phyloP scores from a whole-genome alignment of 2,797 vertebrate species.

The Coranthus polyacanthus region DNA sequence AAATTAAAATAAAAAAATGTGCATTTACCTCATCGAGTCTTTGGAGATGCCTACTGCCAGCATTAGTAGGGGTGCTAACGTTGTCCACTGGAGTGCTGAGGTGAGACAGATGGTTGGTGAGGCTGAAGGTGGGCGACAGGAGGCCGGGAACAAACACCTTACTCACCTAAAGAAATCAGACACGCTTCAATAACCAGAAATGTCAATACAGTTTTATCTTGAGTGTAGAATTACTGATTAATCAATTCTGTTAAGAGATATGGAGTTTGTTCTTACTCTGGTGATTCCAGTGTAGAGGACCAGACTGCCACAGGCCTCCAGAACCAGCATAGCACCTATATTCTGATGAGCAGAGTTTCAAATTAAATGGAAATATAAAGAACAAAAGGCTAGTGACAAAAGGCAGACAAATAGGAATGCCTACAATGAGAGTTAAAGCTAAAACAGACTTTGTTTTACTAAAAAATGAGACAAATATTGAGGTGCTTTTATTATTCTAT shows the following conservation, averaged over 20 bases:
- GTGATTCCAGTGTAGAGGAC: conserved; percentile 95
- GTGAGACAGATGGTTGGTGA: conserved; percentile 87
- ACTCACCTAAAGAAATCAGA: conserved; percentile 87
- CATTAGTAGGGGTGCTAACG: conserved; percentile 89
- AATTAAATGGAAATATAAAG: background rate
- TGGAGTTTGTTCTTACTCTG: conserved; percentile 81
- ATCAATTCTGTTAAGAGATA: background rate
- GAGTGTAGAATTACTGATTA: background rate
- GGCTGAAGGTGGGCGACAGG: conserved; percentile 87
- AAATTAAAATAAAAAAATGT: background rate
- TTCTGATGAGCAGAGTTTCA: conserved; percentile 78
- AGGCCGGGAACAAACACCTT: conserved; percentile 95
- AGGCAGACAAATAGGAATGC: too few relatives aligned
- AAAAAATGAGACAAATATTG: too few relatives aligned
- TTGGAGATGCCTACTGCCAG: conserved; percentile 88
- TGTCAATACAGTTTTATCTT: background rate
- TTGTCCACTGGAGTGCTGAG: conserved; percentile 88
- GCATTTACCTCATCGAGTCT: conserved; percentile 90
- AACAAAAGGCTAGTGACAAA: background rate
- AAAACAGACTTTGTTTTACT: too few relatives aligned
- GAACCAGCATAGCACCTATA: conserved; percentile 91
- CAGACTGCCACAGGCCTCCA: conserved; percentile 93
- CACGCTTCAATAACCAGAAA: conserved; percentile 1
- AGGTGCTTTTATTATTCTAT: too few relatives aligned
- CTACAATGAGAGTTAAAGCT: too few relatives aligned